phyloP scores from a whole-genome alignment of 2,888 invertebrate genomes.

The Drosophila macrospina region DNA sequence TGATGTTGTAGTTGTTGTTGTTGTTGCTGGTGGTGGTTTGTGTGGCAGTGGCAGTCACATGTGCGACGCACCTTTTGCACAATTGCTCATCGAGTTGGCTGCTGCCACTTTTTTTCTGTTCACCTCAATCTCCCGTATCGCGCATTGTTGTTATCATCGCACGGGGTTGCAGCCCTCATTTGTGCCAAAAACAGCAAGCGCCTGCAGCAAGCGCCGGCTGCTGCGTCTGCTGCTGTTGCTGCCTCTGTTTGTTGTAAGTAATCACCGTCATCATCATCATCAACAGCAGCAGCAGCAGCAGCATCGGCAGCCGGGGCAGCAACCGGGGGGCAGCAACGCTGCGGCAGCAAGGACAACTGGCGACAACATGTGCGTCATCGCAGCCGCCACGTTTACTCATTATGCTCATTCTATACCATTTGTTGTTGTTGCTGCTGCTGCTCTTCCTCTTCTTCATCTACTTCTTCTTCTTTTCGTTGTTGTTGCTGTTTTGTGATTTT shows the following conservation, averaged over 20 bases:
- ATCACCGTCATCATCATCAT: slow-evolving; percentile 76
- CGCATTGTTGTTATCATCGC: slow-evolving; percentile 69
- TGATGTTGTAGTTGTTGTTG: slow-evolving; percentile 32
- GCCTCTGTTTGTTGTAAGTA: slow-evolving; percentile 71
- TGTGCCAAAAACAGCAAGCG: slow-evolving; percentile 48
- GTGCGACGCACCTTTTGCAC: slow-evolving; percentile 72
- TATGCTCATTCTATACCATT: slow-evolving; percentile 51
- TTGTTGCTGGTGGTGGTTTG: slow-evolving; percentile 64
- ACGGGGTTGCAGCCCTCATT: slow-evolving; percentile 80
- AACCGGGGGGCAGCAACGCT: slow-evolving; percentile 23
- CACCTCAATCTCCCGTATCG: slow-evolving; percentile 77
- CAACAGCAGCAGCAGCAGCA: slow-evolving; percentile 48
- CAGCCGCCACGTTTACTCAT: slow-evolving; percentile 79
- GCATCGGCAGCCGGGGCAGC: slow-evolving; percentile 12
- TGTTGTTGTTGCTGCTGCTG: not conserved
- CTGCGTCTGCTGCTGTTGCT: slow-evolving; percentile 40
- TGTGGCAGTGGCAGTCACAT: slow-evolving; percentile 64
- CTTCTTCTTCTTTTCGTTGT: slow-evolving; percentile 17
- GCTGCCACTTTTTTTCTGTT: slow-evolving; percentile 55
- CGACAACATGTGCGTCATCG: slow-evolving; percentile 76
- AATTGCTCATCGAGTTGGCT: slow-evolving; percentile 61
- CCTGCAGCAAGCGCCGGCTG: slow-evolving; percentile 71
- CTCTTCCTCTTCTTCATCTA: not conserved
- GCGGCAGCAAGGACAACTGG: slow-evolving; percentile 74
- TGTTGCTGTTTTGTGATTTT: slow-evolving; percentile 53